phyloP scores from a whole-genome alignment of 2,888 invertebrate species.

The Corbicula japonica region DNA sequence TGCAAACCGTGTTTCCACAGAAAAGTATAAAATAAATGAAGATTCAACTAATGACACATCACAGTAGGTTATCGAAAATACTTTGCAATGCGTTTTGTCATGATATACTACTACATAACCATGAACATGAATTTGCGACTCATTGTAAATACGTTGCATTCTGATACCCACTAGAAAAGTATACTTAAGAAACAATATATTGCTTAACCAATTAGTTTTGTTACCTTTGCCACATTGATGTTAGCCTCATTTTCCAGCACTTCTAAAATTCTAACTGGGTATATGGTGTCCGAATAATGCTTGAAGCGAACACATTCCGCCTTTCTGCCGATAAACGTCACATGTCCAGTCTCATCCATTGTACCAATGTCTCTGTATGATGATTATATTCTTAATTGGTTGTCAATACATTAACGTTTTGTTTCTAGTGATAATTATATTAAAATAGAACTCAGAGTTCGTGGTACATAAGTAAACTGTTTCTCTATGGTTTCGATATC shows the following conservation, averaged over 20 bases:
- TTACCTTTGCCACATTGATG: conserved; percentile 25
- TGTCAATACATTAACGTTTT: neutral
- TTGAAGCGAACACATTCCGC: conserved; percentile 50
- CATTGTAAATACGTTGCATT: neutral
- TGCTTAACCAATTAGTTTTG: no score
- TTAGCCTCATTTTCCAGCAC: conserved; percentile 2
- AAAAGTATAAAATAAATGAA: no score
- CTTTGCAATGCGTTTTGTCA: neutral
- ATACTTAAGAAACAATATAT: neutral
- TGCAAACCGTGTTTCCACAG: no score
- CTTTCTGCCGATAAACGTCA: conserved; percentile 40
- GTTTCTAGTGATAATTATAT: neutral
- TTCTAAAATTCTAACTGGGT: conserved; percentile 33
- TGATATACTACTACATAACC: neutral
- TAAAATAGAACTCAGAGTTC: neutral
- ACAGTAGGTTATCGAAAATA: neutral
- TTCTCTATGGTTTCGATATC: neutral
- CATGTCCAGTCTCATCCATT: conserved; percentile 61
- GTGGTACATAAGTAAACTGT: neutral
- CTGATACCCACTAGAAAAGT: neutral
- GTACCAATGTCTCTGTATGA: conserved; percentile 46
- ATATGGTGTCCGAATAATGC: conserved; percentile 35
- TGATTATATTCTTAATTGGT: neutral
- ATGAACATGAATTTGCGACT: neutral
- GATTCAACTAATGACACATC: neutral